Percentiles rank a stretch among this genome's conserved stretches.
Evolutionary conservation across 2,113 vertebrate species (phyloP).

Genomic region (Pitta sordida): DNA sequence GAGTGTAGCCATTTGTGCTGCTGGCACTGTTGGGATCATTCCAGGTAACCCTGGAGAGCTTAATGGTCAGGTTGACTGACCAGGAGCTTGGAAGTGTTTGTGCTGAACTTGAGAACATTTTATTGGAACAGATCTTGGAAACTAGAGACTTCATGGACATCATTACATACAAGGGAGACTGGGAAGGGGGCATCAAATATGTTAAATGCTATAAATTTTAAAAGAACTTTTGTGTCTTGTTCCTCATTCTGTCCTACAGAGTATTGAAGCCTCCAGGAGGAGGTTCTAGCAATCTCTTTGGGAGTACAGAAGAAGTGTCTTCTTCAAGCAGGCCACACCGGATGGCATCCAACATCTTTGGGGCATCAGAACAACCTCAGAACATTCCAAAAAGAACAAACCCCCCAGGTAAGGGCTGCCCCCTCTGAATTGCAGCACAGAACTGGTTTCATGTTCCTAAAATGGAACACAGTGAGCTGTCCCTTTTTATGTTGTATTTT

Average conservation of each 20-base stretch:
- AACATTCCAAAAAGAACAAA: conserved; percentile 83
- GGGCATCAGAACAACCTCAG: conserved; percentile 78
- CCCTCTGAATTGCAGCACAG: not conserved
- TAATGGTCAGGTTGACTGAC: not conserved
- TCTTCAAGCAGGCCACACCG: conserved; percentile 77
- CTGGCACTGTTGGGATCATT: not conserved
- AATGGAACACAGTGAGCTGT: not conserved
- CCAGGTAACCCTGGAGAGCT: not conserved
- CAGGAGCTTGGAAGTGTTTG: not conserved
- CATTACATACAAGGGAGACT: not conserved
- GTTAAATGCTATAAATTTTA: not conserved
- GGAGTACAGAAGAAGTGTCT: conserved; percentile 77
- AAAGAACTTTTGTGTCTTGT: not conserved
- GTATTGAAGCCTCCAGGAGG: conserved; percentile 88
- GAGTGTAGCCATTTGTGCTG: not conserved
- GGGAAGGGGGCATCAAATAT: not conserved
- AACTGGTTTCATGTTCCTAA: not conserved
- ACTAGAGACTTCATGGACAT: not conserved
- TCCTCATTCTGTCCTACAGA: conserved; percentile 58
- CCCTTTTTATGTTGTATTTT: not conserved
- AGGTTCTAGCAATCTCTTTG: conserved; percentile 85
- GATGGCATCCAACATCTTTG: conserved; percentile 90
- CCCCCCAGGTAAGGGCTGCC: conserved; percentile 84
- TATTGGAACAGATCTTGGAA: not conserved
- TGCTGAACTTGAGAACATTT: not conserved